Evolutionary conservation across 92 coral and sea anemone genomes (phyloP), one percentile per base, ranked within the genome.

Genomic region (Montipora capitata): DNA sequence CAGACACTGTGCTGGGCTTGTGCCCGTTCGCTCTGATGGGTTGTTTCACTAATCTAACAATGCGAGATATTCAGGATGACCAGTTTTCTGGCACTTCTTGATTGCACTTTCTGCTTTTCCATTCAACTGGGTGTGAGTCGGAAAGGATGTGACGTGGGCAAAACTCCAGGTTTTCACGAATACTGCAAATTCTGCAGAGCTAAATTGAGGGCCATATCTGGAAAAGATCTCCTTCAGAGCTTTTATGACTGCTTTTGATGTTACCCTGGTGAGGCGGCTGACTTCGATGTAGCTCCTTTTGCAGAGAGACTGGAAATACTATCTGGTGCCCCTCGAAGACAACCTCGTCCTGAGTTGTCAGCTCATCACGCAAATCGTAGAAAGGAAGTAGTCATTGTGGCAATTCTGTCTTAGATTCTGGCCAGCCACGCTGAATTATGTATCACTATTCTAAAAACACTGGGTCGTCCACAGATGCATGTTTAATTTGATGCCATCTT

Each of bases 351-450:
- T 82, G 88, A 17, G 67, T 40, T n/a, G 84, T 85, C 18, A 90
- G 82, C 83, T 51, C 80, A 35, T 85, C 89, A 0, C 86, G 82
- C 62, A 56, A 11, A 14, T 56, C 62, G n/a, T 10, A 56, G 62
- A 85, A 86, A 7, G 91, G 84, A 16, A 59, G 90, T 52, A 80
- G 73, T 42, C 90, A 85, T 73, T 90, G 83, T 13, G 93, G 90
- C 18, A 68, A 77, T 35, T 85, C 83, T 64, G 77, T 62, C 49
- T 61, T 85, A 59, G 66, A 79, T 39, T 79, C 86, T 43, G 91
- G 90, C 94, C 88, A 91, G 15, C 91, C 88, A 3, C 13, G 15
- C 40, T 9, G 17, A 27, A 90, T 85, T 71, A 74, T 66, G 57
- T 18, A 77, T 35, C 94, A 74, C n/a, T 85, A 87, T 39, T 40